Evolutionary conservation across 1,140 invertebrate species (phyloP).

Genomic region (Sycophila sp.): DNA sequence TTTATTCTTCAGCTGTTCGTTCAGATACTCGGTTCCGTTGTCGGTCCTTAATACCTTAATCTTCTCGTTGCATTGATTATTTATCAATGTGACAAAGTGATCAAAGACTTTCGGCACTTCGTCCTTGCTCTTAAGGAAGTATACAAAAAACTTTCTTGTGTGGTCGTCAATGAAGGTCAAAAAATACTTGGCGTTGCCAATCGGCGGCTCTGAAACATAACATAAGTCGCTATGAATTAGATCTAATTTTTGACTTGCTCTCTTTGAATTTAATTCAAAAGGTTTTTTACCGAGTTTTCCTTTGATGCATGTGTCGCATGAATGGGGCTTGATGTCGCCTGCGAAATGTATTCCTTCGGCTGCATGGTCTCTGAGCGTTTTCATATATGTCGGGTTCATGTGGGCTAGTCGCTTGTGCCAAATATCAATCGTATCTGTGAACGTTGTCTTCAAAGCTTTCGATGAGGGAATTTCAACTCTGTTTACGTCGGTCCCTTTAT

Average conservation of each 20-base stretch:
- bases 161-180: conserved; percentile 55
- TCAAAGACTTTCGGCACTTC: conserved; percentile 49
- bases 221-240: conserved; percentile 49
- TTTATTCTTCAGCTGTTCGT: conserved; percentile 42
- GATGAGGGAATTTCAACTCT: background rate
- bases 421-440: background rate
- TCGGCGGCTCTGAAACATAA: conserved; percentile 42
- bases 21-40: conserved; percentile 55
- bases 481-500: background rate
- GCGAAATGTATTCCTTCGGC: background rate
- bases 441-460: background rate
- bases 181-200: conserved; percentile 49
- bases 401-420: background rate
- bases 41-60: conserved; percentile 49
- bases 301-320: background rate
- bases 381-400: background rate
- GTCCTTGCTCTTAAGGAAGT: conserved; percentile 53
- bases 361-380: background rate
- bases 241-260: conserved; percentile 35
- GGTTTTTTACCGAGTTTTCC: background rate
- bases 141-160: conserved; percentile 47
- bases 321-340: background rate
- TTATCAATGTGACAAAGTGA: conserved; percentile 54
- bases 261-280: background rate
- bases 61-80: conserved; percentile 40